Conservation (phyloP, 2,113 vertebrate genomes). For the Nicator chloris region DNA sequence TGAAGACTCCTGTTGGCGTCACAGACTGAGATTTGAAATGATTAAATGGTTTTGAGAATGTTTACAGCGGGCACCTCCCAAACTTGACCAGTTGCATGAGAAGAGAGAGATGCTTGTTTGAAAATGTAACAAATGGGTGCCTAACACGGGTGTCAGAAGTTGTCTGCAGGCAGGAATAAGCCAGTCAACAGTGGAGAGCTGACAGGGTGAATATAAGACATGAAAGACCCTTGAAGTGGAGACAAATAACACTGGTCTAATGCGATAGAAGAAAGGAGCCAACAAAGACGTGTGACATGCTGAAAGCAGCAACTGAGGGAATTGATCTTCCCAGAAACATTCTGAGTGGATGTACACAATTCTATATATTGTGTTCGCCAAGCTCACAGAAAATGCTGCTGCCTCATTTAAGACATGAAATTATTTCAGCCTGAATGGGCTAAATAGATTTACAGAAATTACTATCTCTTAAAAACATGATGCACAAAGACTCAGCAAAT, state of each 20-base stretch:
- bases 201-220: not conserved
- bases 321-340: not conserved
- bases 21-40: not conserved
- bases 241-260: not conserved
- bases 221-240: not conserved
- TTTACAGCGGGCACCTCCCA: not conserved
- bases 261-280: not conserved
- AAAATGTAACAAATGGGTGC: constrained; percentile 17
- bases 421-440: not conserved
- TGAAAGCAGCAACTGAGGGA: not conserved
- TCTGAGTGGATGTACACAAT: not conserved
- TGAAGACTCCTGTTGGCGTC: not conserved
- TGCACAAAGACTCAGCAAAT: not conserved
- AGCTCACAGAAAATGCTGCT: not conserved
- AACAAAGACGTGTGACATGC: not conserved
- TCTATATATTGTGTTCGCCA: not conserved
- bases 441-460: not conserved
- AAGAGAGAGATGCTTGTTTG: not conserved
- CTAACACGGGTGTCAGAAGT: not conserved
- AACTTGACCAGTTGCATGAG: not conserved
- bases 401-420: not conserved
- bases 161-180: not conserved
- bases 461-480: not conserved
- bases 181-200: not conserved
- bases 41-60: not conserved